Evolutionary conservation across 2,113 vertebrate genomes (phyloP).

Genomic region (Cisticola juncidis): DNA sequence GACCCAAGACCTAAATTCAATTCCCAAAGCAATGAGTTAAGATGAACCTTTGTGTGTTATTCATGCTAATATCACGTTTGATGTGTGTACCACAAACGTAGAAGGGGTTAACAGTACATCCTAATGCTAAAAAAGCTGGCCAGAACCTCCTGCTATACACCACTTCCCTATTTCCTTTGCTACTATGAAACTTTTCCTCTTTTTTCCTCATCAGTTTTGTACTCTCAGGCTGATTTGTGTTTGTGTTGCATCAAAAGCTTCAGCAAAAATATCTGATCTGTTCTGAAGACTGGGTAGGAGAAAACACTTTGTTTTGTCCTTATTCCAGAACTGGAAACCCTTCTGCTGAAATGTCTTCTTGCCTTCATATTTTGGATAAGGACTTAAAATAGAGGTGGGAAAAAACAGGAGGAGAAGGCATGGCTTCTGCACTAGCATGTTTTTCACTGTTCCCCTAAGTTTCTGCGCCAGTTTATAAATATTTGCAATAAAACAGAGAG

Average conservation of each 20-base stretch:
- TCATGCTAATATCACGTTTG: neutral
- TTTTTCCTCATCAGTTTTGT: neutral
- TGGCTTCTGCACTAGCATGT: neutral
- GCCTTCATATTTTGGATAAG: neutral
- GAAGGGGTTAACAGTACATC: neutral
- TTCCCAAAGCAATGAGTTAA: neutral
- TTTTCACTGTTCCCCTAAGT: neutral
- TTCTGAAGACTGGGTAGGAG: neutral
- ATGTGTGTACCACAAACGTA: neutral
- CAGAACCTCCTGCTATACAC: neutral
- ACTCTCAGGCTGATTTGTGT: neutral
- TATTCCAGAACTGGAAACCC: slow-evolving; percentile 5
- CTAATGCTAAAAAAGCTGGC: neutral
- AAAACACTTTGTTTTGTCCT: neutral
- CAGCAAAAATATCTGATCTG: neutral
- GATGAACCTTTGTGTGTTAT: neutral
- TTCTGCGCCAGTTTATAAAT: slow-evolving; percentile 1
- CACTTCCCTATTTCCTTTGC: neutral
- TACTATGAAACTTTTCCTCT: neutral
- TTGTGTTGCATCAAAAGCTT: neutral
- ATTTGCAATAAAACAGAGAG: neutral
- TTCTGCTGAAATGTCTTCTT: slow-evolving; percentile 15
- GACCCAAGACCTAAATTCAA: neutral
- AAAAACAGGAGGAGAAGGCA: neutral
- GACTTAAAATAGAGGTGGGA: slow-evolving; percentile 35